Conservation (phyloP, 2,797 vertebrate genomes). For the Amazona finschi region DNA sequence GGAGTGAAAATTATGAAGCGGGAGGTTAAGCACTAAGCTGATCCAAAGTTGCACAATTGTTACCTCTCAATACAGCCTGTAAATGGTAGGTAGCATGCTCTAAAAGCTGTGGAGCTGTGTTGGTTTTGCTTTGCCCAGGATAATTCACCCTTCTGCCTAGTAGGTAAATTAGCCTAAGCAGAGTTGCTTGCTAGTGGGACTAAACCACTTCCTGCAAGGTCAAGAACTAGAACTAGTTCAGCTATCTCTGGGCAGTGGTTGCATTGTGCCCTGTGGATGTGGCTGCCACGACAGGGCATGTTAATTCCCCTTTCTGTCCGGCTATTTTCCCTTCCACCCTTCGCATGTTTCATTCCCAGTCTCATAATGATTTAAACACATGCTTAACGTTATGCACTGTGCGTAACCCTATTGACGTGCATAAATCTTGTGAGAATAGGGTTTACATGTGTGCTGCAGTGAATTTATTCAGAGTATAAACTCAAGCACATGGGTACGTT, state of each 20-base stretch:
- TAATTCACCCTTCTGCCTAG: not conserved
- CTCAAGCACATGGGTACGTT: not conserved
- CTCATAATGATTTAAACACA: not conserved
- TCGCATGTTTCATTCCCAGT: not conserved
- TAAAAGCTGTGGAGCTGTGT: not conserved
- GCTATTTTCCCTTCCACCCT: not conserved
- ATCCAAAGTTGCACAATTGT: not conserved
- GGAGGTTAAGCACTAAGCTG: not conserved
- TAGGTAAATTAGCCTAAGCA: not conserved
- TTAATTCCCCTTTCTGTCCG: not conserved
- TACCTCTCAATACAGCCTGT: not conserved
- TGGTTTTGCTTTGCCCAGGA: not conserved
- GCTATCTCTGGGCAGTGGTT: not conserved
- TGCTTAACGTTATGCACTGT: not conserved
- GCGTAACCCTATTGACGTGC: not conserved
- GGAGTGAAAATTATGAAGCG: not conserved
- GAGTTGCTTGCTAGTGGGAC: not conserved
- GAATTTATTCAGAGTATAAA: not conserved
- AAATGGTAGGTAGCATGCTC: not conserved
- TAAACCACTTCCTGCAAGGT: not conserved
- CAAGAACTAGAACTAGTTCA: not conserved
- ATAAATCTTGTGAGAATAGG: not conserved
- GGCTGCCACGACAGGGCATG: not conserved
- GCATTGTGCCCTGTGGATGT: not conserved
- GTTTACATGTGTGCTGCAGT: not conserved